Evolutionary conservation across 2,888 invertebrate genomes (phyloP).

Genomic region (Plagiodera versicolora): DNA sequence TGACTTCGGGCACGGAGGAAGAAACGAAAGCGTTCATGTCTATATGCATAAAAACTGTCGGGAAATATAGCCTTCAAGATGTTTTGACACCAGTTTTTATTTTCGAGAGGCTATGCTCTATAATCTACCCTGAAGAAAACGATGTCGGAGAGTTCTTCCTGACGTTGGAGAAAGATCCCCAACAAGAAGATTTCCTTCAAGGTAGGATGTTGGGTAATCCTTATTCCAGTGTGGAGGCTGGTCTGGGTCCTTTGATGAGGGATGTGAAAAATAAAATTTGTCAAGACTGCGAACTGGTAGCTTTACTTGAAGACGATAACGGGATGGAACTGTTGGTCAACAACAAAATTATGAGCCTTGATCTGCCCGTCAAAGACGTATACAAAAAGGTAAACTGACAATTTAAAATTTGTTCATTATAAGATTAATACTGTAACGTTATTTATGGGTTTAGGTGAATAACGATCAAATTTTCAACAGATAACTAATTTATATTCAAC

Average conservation of each 20-base stretch:
- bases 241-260: conserved; percentile 95
- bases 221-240: conserved; percentile 90
- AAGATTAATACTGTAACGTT: too few species aligned
- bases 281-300: conserved; percentile 97
- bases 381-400: conserved; percentile 64
- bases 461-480: too few species aligned
- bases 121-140: conserved; percentile 96
- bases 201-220: conserved; percentile 98
- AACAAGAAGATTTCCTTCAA: conserved; percentile 97
- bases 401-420: too few species aligned
- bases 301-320: conserved; percentile 95
- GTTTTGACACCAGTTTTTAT: conserved; percentile 96
- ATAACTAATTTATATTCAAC: too few species aligned
- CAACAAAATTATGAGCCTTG: conserved; percentile 97
- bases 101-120: conserved; percentile 94
- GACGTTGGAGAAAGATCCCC: conserved; percentile 95
- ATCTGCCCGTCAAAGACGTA: conserved; percentile 93
- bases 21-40: conserved; percentile 98
- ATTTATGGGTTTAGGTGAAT: too few species aligned
- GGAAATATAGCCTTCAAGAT: conserved; percentile 88
- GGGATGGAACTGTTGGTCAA: conserved; percentile 98
- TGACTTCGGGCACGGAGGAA: conserved; percentile 84
- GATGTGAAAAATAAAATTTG: conserved; percentile 99
- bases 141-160: conserved; percentile 96
- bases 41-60: conserved; percentile 93